Evolutionary conservation across 2,113 vertebrate species (phyloP).

Genomic region (Scopus umbretta): DNA sequence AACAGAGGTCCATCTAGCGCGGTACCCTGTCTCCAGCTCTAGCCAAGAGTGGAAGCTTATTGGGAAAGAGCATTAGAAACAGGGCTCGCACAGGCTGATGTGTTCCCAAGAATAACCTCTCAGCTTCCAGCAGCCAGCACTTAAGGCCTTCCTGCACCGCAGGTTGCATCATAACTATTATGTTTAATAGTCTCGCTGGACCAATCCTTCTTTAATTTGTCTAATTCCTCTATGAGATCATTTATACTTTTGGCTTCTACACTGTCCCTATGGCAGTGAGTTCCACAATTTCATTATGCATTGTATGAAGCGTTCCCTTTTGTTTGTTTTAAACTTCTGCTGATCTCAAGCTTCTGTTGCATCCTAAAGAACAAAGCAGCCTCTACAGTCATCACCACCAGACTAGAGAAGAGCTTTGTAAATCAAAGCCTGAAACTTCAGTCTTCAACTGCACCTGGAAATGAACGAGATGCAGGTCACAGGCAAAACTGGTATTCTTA

Average conservation of each 20-base stretch:
- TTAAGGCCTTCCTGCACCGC: constrained; percentile 10
- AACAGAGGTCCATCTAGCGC: neutral
- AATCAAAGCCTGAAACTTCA: neutral
- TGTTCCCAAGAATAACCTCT: constrained; percentile 16
- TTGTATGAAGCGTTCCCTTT: neutral
- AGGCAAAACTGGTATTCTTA: neutral
- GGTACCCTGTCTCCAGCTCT: neutral
- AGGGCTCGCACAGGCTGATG: neutral
- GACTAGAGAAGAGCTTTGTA: neutral
- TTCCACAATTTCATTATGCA: neutral
- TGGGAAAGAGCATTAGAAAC: neutral
- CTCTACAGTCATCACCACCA: neutral
- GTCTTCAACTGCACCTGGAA: neutral
- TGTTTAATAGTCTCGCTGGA: constrained; percentile 38
- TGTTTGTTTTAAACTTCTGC: neutral
- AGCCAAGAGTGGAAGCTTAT: neutral
- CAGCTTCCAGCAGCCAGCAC: constrained; percentile 6
- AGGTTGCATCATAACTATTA: constrained; percentile 46
- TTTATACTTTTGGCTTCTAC: neutral
- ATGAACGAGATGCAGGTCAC: neutral
- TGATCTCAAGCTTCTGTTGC: neutral
- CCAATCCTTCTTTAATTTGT: constrained; percentile 48
- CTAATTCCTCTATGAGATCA: constrained; percentile 42
- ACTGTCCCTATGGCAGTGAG: neutral
- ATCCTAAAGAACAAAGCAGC: neutral